These are phyloP conservation scores for Chalcosyrphus nemorum DNA, from an alignment of 2,888 invertebrate genomes.

Conservation along the genomic window DNA sequence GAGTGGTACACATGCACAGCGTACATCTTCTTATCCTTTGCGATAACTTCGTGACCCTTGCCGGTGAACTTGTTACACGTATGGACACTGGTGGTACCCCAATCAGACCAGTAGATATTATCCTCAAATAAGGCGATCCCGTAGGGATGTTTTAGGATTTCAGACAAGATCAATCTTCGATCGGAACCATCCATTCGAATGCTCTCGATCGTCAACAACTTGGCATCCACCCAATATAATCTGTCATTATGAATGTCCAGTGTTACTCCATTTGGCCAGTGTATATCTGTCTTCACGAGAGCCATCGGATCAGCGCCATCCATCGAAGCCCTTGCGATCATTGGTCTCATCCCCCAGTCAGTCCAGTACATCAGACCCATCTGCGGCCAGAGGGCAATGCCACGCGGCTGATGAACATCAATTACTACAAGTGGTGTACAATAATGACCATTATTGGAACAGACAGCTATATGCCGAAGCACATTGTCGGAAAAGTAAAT, in stretches of 20 bases:
- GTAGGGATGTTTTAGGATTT: slow-evolving; percentile 90
- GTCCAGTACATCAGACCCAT: slow-evolving; percentile 95
- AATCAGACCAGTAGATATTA: slow-evolving; percentile 95
- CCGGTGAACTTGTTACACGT: slow-evolving; percentile 90
- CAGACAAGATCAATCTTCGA: slow-evolving; percentile 85
- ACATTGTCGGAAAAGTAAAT: slow-evolving; percentile 91
- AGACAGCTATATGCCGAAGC: slow-evolving; percentile 88
- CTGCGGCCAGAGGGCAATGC: slow-evolving; percentile 87
- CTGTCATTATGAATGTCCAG: slow-evolving; percentile 90
- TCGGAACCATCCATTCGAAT: slow-evolving; percentile 86
- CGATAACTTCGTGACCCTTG: slow-evolving; percentile 84
- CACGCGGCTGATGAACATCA: slow-evolving; percentile 86
- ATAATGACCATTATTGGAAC: slow-evolving; percentile 85
- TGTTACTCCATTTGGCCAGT: slow-evolving; percentile 93
- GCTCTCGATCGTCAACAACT: slow-evolving; percentile 86
- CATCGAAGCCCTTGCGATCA: slow-evolving; percentile 92
- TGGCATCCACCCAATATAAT: slow-evolving; percentile 95
- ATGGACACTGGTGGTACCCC: slow-evolving; percentile 89
- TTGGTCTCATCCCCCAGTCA: slow-evolving; percentile 90
- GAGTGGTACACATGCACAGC: slow-evolving; percentile 90
- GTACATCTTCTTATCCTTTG: slow-evolving; percentile 83
- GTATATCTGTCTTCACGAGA: slow-evolving; percentile 86
- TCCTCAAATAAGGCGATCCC: slow-evolving; percentile 94
- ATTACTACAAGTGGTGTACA: slow-evolving; percentile 86
- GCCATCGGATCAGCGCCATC: slow-evolving; percentile 87